phyloP scores from a whole-genome alignment of 2,113 vertebrate species.

The Oncorhynchus masou region DNA sequence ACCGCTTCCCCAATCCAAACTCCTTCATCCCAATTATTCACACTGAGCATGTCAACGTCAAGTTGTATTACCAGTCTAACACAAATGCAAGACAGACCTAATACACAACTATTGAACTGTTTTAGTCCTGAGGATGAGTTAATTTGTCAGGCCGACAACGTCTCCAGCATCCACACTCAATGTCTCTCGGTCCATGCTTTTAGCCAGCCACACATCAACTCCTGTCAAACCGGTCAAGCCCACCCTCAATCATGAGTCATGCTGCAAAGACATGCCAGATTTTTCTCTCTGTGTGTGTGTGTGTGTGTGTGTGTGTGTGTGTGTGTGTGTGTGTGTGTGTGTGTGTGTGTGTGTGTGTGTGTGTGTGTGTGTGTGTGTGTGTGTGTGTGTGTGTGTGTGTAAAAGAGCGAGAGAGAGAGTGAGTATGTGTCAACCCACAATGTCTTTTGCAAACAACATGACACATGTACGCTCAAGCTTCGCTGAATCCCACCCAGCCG shows the following conservation, averaged over 20 bases:
- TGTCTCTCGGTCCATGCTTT: slow-evolving; percentile 35
- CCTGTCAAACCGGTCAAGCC: too few species aligned
- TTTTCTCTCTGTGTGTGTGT: background rate
- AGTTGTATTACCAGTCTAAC: background rate
- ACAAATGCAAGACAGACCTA: background rate
- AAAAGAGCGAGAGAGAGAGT: too few species aligned
- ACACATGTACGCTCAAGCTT: background rate
- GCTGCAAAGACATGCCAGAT: slow-evolving; percentile 23
- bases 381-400: background rate
- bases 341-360: too few species aligned
- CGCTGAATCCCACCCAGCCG: background rate
- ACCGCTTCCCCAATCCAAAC: too few species aligned
- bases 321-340: background rate
- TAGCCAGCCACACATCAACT: background rate
- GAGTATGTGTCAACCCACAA: background rate
- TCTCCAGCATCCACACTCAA: slow-evolving; percentile 27
- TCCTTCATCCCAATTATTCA: too few species aligned
- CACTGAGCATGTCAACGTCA: background rate
- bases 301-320: background rate
- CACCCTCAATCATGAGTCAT: slow-evolving; percentile 39
- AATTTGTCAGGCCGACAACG: slow-evolving; percentile 16
- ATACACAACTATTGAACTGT: slow-evolving; percentile 20
- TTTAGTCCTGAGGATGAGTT: slow-evolving; percentile 18
- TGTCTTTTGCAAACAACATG: background rate
- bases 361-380: too few species aligned